Base-by-base conservation (phyloP, 2,888 invertebrate species). In the Tipula lateralis region DNA sequence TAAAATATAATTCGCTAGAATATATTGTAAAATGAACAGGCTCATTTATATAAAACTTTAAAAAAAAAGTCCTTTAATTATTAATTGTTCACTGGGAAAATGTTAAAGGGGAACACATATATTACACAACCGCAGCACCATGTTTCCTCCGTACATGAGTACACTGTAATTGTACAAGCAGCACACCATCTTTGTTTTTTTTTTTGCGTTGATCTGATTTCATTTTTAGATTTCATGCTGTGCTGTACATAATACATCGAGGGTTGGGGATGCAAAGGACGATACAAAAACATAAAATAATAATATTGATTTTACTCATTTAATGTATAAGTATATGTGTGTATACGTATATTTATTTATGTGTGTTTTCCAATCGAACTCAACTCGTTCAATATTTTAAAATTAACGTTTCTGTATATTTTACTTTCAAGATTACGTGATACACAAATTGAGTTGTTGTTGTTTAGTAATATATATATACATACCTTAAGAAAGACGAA, bases 401-500 rank as follows among this genome's bases (percentile, higher is more conserved):
- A 44, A 44, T 44, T 44, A n/a, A 44, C 19, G 2, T 44, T 44
- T 44, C 16, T 44, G 16, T 36, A 50, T 50, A 39, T 39, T 9
- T 50, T 66, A 66, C 66, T 66, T 66, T 66, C 66, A 24, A 24
- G 24, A 66, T 19, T 24, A 66, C 24, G 9, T 66, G 19, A 66
- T 66, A 66, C 7, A 66, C 19, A 66, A 24, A 44, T 0, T 4
- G 19, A n/a, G 6, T 66, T 24, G 66, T 66, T 66, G 9, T 66
- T 66, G 19, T 24, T n/a, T n/a, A 66, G 24, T 6, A 66, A 24
- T 24, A 66, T n/a, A n/a, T n/a, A n/a, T n/a, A n/a, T n/a, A n/a
- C n/a, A n/a, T 66, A 66, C 66, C 66, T 66, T 50, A 24, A 66
- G n/a, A n/a, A n/a, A n/a, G 66, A 66, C 66, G 66, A 66, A 24